phyloP scores from a whole-genome alignment of 2,113 vertebrate species.

The Sinocyclocheilus anophthalmus region DNA sequence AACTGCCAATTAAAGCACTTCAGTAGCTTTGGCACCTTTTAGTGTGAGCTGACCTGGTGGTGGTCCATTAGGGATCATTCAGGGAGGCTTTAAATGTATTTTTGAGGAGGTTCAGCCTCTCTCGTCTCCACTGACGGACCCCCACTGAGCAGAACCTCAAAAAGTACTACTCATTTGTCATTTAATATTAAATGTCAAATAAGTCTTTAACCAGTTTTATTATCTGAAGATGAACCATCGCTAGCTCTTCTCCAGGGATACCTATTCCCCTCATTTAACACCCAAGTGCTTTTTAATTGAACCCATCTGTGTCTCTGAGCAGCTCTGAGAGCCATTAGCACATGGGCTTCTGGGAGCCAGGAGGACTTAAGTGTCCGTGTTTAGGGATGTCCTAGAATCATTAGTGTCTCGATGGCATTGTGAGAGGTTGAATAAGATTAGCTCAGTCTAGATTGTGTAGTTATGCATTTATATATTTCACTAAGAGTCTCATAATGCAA shows the following conservation, averaged over 20 bases:
- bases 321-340: conserved; percentile 34
- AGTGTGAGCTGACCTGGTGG: background rate
- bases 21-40: background rate
- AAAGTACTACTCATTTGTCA: background rate
- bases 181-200: conserved; percentile 26
- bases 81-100: background rate
- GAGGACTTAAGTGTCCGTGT: conserved; percentile 14
- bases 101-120: background rate
- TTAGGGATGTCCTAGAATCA: conserved; percentile 39
- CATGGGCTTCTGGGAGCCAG: background rate
- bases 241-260: background rate
- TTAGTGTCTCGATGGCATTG: conserved; percentile 19
- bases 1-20: background rate
- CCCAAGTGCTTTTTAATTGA: conserved; percentile 47
- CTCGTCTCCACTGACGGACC: background rate
- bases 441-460: background rate
- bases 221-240: conserved; percentile 14
- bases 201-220: conserved; percentile 2
- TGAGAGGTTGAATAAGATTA: conserved; percentile 16
- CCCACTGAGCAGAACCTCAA: background rate
- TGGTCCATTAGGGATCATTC: too few species aligned
- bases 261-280: conserved; percentile 33
- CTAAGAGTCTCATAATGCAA: background rate
- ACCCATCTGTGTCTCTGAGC: conserved; percentile 24
- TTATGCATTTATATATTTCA: conserved; percentile 17